phyloP scores from a whole-genome alignment of 2,113 vertebrate genomes.

The Micromys minutus region DNA sequence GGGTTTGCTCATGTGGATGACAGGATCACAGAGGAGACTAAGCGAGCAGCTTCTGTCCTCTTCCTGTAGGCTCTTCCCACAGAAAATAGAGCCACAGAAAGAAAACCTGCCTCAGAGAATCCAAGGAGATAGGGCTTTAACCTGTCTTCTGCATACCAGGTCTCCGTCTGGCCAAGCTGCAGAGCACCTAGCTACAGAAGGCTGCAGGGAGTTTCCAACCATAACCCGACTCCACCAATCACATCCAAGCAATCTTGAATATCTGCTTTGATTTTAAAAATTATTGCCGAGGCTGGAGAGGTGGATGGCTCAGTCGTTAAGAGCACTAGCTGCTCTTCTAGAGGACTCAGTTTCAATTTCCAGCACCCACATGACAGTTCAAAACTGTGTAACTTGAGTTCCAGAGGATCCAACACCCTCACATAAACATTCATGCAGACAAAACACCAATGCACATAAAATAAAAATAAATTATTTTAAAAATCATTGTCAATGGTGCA shows the following conservation, averaged over 20 bases:
- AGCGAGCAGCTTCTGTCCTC: background rate
- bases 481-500: background rate
- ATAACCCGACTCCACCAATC: background rate
- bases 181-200: background rate
- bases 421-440: no score
- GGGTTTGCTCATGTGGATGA: background rate
- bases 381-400: no score
- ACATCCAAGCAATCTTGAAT: background rate
- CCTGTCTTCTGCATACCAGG: background rate
- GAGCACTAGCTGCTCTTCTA: no score
- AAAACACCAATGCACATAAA: no score
- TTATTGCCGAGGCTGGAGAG: no score
- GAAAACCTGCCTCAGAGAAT: background rate
- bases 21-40: background rate
- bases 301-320: no score
- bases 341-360: no score
- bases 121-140: background rate
- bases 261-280: background rate
- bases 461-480: no score
- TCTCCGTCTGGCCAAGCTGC: background rate
- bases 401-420: no score
- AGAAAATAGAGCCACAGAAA: background rate
- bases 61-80: background rate
- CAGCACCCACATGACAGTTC: no score
- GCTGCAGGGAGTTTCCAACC: background rate